These are phyloP conservation scores for Micrasema minimum DNA, from an alignment of 1,140 invertebrate species.

Conservation along the genomic window DNA sequence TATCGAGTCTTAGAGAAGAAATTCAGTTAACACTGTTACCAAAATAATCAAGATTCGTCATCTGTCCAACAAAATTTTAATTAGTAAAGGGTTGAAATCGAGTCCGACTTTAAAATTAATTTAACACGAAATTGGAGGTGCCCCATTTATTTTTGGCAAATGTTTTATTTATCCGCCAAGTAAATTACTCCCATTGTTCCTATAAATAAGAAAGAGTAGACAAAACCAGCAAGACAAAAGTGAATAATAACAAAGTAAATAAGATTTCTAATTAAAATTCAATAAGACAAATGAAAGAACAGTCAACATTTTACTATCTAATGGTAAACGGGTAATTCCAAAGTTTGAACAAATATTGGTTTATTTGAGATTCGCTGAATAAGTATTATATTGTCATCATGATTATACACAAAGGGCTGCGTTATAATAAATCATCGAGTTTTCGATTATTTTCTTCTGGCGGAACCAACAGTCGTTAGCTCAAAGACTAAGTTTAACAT, in stretches of 20 bases:
- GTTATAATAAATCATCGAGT: constrained; percentile 3
- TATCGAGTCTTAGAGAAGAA: constrained; percentile 2
- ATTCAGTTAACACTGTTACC: constrained; percentile 16
- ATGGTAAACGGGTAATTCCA: constrained; percentile 11
- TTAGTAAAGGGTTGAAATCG: constrained; percentile 18
- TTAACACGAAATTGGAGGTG: constrained; percentile 1
- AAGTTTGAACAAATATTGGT: constrained; percentile 9
- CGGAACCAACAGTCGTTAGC: not conserved
- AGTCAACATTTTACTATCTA: constrained; percentile 12
- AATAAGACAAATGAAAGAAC: constrained; percentile 26
- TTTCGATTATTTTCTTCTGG: constrained; percentile 5
- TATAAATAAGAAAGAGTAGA: not conserved
- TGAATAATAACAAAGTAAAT: constrained; percentile 26
- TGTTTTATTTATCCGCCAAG: not conserved
- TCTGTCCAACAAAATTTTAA: constrained; percentile 24
- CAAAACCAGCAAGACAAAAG: not conserved
- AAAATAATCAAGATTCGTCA: constrained; percentile 33
- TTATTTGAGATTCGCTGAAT: constrained; percentile 1
- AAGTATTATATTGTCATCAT: constrained; percentile 20
- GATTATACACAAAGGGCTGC: not conserved
- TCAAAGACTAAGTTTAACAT: constrained; percentile 1
- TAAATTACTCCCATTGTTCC: constrained; percentile 4
- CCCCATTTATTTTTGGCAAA: no score
- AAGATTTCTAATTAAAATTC: constrained; percentile 36
- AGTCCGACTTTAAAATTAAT: constrained; percentile 5